phyloP scores from a whole-genome alignment of 2,113 vertebrate genomes.

The Barbus barbus region DNA sequence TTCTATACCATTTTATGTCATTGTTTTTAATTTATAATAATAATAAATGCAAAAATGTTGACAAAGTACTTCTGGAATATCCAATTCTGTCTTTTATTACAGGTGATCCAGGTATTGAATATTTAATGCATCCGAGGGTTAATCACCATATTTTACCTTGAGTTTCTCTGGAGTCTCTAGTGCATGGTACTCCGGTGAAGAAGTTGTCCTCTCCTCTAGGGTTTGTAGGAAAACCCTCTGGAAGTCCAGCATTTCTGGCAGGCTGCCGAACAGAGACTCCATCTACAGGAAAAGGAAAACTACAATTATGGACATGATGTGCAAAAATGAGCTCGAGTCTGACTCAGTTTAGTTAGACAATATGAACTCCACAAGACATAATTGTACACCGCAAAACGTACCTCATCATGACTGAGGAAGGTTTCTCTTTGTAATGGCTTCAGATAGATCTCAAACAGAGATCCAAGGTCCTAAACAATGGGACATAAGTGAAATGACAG shows the following conservation, averaged over 20 bases:
- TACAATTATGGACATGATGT: too few species aligned
- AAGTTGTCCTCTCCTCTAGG: conserved; percentile 82
- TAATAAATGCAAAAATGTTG: too few species aligned
- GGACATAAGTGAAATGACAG: neutral
- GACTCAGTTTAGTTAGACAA: too few species aligned
- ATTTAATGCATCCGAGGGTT: neutral
- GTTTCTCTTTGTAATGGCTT: conserved; percentile 90
- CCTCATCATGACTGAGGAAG: conserved; percentile 93
- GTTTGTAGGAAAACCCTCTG: conserved; percentile 89
- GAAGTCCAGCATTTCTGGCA: conserved; percentile 89
- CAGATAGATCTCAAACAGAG: conserved; percentile 90
- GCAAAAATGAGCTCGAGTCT: neutral
- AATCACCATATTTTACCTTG: conserved; percentile 67
- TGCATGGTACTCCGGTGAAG: conserved; percentile 78
- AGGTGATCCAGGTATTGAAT: neutral
- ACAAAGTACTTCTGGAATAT: neutral
- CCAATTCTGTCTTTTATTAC: neutral
- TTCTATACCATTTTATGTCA: neutral
- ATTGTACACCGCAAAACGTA: conserved; percentile 56
- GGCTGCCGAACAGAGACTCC: conserved; percentile 87
- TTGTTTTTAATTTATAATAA: neutral
- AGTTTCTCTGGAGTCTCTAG: conserved; percentile 84
- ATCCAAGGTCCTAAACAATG: conserved; percentile 82
- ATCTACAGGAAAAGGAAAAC: conserved; percentile 71
- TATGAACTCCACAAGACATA: too few species aligned